Evolutionary conservation across 2,888 invertebrate species (phyloP).

Genomic region (Xestoiulus laeticollis): DNA sequence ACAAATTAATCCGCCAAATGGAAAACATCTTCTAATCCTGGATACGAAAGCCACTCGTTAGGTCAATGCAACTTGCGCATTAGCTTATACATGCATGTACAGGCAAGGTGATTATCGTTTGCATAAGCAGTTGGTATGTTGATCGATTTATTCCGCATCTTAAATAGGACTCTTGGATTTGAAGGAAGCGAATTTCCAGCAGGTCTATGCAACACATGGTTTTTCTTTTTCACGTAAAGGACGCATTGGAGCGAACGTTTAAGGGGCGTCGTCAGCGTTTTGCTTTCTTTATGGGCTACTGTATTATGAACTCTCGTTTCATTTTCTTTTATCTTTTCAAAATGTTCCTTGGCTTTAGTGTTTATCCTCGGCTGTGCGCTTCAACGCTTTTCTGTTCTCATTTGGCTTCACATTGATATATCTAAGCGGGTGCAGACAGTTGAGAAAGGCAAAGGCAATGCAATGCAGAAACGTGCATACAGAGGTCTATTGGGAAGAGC

Average conservation of each 20-base stretch:
- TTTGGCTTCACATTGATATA: constrained; percentile 10
- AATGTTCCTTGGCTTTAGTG: constrained; percentile 10
- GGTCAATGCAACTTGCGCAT: neutral
- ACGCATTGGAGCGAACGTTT: neutral
- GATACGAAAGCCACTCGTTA: neutral
- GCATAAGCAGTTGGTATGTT: neutral
- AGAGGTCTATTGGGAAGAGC: no score
- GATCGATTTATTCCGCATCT: constrained; percentile 5
- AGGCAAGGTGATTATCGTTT: neutral
- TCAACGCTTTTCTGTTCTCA: neutral
- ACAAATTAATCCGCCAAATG: neutral
- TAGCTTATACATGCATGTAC: neutral
- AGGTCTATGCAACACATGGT: neutral
- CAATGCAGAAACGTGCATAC: no score
- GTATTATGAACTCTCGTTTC: neutral
- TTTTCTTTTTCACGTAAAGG: neutral
- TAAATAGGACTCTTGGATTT: neutral
- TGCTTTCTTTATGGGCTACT: constrained; percentile 1
- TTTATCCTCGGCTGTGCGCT: neutral
- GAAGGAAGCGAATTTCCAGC: neutral
- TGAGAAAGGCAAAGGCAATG: no score
- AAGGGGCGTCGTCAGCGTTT: neutral
- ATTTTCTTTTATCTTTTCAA: constrained; percentile 17
- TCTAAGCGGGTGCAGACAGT: neutral
- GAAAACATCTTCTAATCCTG: neutral